phyloP scores from a whole-genome alignment of 2,888 invertebrate genomes.

The Brassicogethes aeneus region DNA sequence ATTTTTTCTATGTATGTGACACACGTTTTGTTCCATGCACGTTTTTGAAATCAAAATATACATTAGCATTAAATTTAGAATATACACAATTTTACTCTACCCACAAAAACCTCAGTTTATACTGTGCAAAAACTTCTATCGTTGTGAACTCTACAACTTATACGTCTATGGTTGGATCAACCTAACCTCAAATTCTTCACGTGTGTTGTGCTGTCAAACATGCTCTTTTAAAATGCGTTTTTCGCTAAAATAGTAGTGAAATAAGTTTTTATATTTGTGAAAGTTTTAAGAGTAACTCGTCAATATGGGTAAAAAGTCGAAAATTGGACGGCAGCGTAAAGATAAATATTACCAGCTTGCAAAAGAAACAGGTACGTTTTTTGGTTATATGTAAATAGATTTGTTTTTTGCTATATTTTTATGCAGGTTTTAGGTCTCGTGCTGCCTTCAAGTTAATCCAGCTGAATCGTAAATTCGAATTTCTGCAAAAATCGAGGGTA shows the following conservation, averaged over 20 bases:
- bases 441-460: constrained; percentile 99
- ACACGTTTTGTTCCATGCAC: no score
- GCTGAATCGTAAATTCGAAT: constrained; percentile 93
- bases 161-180: no score
- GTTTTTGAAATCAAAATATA: no score
- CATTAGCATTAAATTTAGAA: no score
- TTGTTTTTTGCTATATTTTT: constrained; percentile 2
- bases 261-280: no score
- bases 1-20: no score
- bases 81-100: no score
- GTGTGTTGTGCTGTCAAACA: not conserved
- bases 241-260: not conserved
- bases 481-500: constrained; percentile 91
- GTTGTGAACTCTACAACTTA: no score
- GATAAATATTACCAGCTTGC: constrained; percentile 98
- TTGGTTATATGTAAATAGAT: constrained; percentile 4
- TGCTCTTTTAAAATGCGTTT: not conserved
- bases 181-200: constrained; percentile 4
- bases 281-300: no score
- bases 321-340: constrained; percentile 95
- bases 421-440: constrained; percentile 85
- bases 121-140: no score
- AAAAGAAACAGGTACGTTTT: constrained; percentile 84
- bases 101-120: no score
- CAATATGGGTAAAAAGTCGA: constrained; percentile 88